Percentiles rank a stretch among this genome's conserved stretches.
phyloP scores from a whole-genome alignment of 53 echinoderm and acorn worm species.

The Paracentrotus lividus region DNA sequence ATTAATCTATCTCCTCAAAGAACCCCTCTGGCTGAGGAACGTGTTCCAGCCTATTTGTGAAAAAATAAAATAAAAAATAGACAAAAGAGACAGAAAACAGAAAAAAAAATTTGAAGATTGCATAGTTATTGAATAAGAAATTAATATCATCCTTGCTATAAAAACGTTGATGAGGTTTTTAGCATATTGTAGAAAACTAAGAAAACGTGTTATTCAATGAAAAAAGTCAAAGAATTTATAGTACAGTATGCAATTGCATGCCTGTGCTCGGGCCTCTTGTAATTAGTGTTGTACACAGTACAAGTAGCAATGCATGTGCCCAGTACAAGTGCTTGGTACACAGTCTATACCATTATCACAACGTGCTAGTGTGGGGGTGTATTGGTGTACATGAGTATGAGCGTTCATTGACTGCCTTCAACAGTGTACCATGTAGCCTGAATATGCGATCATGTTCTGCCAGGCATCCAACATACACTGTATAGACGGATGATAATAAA shows the following conservation, averaged over 20 bases:
- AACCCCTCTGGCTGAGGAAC: too few species aligned
- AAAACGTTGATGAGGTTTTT: too few species aligned
- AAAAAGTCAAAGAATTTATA: too few species aligned
- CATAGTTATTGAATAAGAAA: too few species aligned
- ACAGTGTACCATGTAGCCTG: background rate
- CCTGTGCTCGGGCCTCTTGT: background rate
- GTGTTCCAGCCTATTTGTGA: too few species aligned
- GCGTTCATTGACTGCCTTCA: background rate
- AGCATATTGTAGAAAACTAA: too few species aligned
- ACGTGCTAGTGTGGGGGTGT: background rate
- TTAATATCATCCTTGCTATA: too few species aligned
- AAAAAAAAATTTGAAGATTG: too few species aligned
- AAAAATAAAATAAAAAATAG: too few species aligned
- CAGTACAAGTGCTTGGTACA: background rate
- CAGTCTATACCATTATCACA: background rate
- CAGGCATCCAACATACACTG: background rate
- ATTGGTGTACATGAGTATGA: conserved; percentile 1
- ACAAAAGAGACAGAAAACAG: too few species aligned
- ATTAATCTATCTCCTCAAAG: too few species aligned
- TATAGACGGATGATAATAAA: background rate
- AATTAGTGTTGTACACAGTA: background rate
- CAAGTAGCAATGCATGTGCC: background rate
- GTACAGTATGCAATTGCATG: background rate
- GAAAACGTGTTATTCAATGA: too few species aligned
- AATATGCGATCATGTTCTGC: background rate